phyloP scores from a whole-genome alignment of 2,888 invertebrate species.

The Hypselothyrea guttata region DNA sequence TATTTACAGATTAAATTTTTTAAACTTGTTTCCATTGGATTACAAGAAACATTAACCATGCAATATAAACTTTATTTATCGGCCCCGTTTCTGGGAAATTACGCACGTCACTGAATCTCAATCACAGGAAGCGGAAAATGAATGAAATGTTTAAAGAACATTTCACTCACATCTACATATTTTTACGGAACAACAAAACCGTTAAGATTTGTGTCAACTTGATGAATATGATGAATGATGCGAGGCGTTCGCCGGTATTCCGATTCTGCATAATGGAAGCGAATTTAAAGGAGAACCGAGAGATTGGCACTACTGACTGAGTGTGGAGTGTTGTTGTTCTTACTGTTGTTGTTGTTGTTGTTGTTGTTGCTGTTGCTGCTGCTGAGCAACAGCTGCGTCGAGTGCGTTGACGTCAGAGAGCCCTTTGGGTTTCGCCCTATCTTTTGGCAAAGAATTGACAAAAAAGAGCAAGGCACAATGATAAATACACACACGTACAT shows the following conservation, averaged over 20 bases:
- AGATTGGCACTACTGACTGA: constrained; percentile 31
- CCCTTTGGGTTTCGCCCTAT: constrained; percentile 52
- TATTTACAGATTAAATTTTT: too few relatives aligned
- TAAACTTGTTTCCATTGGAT: too few relatives aligned
- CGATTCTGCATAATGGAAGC: constrained; percentile 43
- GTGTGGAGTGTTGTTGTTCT: too few relatives aligned
- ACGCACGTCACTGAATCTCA: constrained; percentile 43
- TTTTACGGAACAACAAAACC: constrained; percentile 9
- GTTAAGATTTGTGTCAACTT: constrained; percentile 61
- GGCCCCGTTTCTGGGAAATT: neutral
- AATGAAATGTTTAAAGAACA: constrained; percentile 58
- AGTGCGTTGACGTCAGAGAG: constrained; percentile 60
- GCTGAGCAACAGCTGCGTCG: constrained; percentile 60
- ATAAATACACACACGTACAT: constrained; percentile 9
- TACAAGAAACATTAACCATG: too few relatives aligned
- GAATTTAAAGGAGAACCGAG: constrained; percentile 32
- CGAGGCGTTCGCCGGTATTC: constrained; percentile 16
- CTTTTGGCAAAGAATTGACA: constrained; percentile 59
- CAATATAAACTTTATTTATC: too few relatives aligned
- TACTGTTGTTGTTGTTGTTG: too few relatives aligned
- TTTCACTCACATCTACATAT: constrained; percentile 29
- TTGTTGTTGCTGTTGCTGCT: neutral
- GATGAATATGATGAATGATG: constrained; percentile 32
- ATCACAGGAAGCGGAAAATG: constrained; percentile 62
- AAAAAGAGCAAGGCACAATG: constrained; percentile 30